Conservation (phyloP, 1,140 invertebrate genomes). For the Micrasema minimum region DNA sequence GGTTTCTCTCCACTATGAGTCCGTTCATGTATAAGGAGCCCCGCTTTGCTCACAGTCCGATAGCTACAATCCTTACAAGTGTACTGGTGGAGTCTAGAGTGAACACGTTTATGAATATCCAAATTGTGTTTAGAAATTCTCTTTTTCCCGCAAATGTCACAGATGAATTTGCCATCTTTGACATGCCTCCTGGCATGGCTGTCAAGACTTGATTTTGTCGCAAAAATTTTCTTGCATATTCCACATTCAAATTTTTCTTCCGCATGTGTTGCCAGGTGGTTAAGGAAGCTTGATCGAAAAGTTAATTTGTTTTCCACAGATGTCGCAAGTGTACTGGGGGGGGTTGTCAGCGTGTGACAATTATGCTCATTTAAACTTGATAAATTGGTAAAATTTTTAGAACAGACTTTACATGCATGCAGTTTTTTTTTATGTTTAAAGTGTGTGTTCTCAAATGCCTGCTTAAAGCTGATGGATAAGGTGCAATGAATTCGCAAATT, state of each 20-base stretch:
- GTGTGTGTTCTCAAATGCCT: conserved; percentile 13
- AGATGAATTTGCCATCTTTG: conserved; percentile 17
- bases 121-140: conserved; percentile 19
- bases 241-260: conserved; percentile 17
- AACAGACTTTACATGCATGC: conserved; percentile 5
- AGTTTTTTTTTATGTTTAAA: background rate
- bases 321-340: conserved; percentile 7
- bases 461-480: conserved; percentile 17
- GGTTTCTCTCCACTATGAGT: conserved; percentile 41
- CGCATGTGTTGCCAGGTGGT: conserved; percentile 58
- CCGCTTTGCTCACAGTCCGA: conserved; percentile 12
- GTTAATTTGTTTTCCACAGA: conserved; percentile 11
- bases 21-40: conserved; percentile 22
- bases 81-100: conserved; percentile 24
- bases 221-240: conserved; percentile 11
- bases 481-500: conserved; percentile 23
- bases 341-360: conserved; percentile 9
- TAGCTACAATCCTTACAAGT: conserved; percentile 35
- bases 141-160: conserved; percentile 20
- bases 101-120: conserved; percentile 22
- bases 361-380: conserved; percentile 23
- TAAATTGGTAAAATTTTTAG: conserved; percentile 7
- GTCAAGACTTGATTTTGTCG: conserved; percentile 8
- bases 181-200: conserved; percentile 9
- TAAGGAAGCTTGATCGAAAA: conserved; percentile 46